Base-by-base conservation (phyloP, 2,113 vertebrate species). In the Aviceda subcristata region DNA sequence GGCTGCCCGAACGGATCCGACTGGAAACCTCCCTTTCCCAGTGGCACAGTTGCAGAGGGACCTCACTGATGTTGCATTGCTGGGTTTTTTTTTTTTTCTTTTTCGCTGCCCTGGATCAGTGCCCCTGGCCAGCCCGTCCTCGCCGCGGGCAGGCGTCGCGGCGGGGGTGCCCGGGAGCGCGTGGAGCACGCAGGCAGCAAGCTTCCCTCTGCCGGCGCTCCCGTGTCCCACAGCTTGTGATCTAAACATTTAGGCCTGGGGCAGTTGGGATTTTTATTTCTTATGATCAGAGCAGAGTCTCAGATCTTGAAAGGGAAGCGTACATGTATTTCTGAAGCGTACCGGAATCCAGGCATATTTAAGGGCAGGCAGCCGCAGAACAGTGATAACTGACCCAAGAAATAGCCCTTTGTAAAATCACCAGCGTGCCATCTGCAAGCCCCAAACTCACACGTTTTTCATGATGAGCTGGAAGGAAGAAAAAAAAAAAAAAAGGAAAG, bases 371-470 rank as follows among this genome's bases (percentile, higher is more conserved):
- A 75, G 76, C 20, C 67, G 50, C 86, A 66, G 43, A 56, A 62
- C 0, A 7, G 74, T 75, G 91, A 57, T 26, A 79, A 82, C 27
- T 38, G 66, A 75, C 86, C 53, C 59, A 66, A 83, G 76, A 90
- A 94, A 82, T 8, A 79, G 82, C 75, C 71, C 78, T 79, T 21
- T 66, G 82, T 75, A 57, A 63, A 71, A 95, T 36, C 20, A 6
- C 51, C 80, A 93, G 72, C 24, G 3, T 91, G 87, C 67, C 88
- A 81, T 45, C 81, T 78, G 90, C 88, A 51, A 92, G 78, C 30
- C 82, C 64, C 38, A 67, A 90, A 38, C 57, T 81, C 92, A 71
- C 53, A 56, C 10, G 6, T 73, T 89, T 90, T 92, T 73, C 63
- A 30, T 3, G 48, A 73, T 56, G 69, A 91, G 87, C 45, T 60